Percentiles rank a stretch among this genome's conserved stretches.
Evolutionary conservation across 2,797 vertebrate genomes (phyloP).

Genomic region (Falco novaeseelandiae): DNA sequence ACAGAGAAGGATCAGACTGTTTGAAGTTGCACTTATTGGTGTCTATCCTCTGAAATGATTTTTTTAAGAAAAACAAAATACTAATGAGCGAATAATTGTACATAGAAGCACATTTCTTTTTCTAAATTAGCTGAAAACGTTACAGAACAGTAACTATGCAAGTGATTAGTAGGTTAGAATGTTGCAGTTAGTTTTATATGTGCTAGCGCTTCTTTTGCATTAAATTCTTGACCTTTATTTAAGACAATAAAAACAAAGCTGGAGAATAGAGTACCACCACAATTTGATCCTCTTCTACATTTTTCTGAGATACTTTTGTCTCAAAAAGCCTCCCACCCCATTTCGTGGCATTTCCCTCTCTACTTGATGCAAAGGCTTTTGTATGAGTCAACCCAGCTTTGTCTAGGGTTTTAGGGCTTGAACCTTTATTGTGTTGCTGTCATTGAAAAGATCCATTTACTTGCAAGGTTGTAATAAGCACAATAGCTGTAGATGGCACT

Average conservation of each 20-base stretch:
- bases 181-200: background rate
- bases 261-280: background rate
- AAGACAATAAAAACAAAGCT: background rate
- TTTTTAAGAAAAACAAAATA: slow-evolving; percentile 20
- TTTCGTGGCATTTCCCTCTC: background rate
- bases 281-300: background rate
- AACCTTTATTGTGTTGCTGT: background rate
- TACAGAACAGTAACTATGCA: background rate
- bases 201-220: background rate
- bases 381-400: background rate
- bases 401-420: background rate
- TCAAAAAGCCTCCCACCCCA: background rate
- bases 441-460: background rate
- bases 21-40: background rate
- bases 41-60: slow-evolving; percentile 28
- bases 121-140: background rate
- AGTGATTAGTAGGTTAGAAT: background rate
- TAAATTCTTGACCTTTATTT: background rate
- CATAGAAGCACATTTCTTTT: background rate
- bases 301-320: background rate
- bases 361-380: background rate
- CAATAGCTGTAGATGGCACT: background rate
- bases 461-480: background rate
- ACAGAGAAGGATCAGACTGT: background rate
- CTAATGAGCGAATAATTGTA: background rate